Evolutionary conservation across 2,888 invertebrate species (phyloP).

Genomic region (Aspidapion aeneum): DNA sequence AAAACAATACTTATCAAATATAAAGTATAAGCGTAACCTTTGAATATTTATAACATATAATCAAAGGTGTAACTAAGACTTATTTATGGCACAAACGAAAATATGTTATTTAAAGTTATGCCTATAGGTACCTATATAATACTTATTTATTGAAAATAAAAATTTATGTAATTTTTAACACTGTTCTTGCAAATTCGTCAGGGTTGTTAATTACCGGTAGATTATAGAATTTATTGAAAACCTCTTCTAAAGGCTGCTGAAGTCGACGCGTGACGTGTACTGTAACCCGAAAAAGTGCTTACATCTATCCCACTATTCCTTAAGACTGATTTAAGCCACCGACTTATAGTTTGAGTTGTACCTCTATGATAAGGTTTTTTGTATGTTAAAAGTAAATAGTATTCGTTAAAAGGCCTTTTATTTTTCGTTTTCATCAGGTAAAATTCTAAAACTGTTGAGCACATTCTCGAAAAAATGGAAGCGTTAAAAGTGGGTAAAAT

Average conservation of each 20-base stretch:
- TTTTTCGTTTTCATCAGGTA: constrained; percentile 8
- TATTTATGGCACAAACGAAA: too few relatives aligned
- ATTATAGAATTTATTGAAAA: not conserved
- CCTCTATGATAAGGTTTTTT: constrained; percentile 15
- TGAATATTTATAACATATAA: too few relatives aligned
- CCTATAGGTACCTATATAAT: too few relatives aligned
- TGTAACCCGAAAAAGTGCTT: constrained; percentile 2
- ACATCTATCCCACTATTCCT: constrained; percentile 14
- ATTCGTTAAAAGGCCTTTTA: constrained; percentile 2
- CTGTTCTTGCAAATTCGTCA: not conserved
- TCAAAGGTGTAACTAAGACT: too few relatives aligned
- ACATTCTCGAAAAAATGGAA: constrained; percentile 4
- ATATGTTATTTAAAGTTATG: too few relatives aligned
- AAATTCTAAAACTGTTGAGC: constrained; percentile 1
- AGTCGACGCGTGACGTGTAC: constrained; percentile 7
- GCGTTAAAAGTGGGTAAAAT: constrained; percentile 2
- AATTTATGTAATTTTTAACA: not conserved
- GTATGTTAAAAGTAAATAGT: not conserved
- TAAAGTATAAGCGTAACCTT: too few relatives aligned
- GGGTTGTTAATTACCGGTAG: not conserved
- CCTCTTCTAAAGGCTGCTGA: not conserved
- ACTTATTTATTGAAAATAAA: too few relatives aligned
- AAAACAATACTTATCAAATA: too few relatives aligned
- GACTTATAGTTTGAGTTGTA: constrained; percentile 14
- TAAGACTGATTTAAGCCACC: constrained; percentile 14